These are phyloP conservation scores for Microchirus variegatus DNA, from an alignment of 2,797 vertebrate species.

Conservation along the genomic window DNA sequence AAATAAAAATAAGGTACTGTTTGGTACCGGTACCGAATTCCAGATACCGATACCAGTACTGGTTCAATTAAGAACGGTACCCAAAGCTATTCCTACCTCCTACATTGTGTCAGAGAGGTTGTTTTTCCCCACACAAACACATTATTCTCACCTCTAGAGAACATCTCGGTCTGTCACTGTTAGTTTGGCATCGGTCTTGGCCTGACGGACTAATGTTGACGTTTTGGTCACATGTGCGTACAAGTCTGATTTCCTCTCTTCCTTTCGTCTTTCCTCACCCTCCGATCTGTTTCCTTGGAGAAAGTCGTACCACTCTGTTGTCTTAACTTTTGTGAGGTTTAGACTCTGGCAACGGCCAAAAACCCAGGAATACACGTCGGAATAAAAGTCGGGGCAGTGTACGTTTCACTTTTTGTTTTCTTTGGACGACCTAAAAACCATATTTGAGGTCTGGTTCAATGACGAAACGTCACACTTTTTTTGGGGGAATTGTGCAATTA, in stretches of 20 bases:
- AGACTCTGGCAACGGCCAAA: constrained; percentile 3
- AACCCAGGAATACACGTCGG: constrained; percentile 18
- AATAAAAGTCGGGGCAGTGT: constrained; percentile 36
- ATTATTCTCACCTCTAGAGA: no score
- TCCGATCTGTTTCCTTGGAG: constrained; percentile 17
- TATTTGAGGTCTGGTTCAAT: constrained; percentile 42
- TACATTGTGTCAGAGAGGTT: no score
- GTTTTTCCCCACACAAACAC: no score
- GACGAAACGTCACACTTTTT: constrained; percentile 33
- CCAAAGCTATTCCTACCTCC: background rate
- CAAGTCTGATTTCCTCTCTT: constrained; percentile 8
- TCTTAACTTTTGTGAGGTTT: constrained; percentile 22
- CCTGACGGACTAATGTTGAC: constrained; percentile 26
- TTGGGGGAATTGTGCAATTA: constrained; percentile 42
- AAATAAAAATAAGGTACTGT: no score
- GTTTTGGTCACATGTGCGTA: constrained; percentile 10
- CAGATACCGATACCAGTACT: no score
- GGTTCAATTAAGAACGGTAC: no score
- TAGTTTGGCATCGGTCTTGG: constrained; percentile 32
- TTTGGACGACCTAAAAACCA: constrained; percentile 16
- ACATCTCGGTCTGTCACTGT: no score
- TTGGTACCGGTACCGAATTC: no score
- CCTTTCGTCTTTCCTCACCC: constrained; percentile 9
- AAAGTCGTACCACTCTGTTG: constrained; percentile 6
- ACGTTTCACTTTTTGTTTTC: constrained; percentile 9